A percentile compares a stretch with the other conserved stretches of the same genome.
Conservation (phyloP, 2,797 vertebrate genomes). For the Cyclopterus lumpus region DNA sequence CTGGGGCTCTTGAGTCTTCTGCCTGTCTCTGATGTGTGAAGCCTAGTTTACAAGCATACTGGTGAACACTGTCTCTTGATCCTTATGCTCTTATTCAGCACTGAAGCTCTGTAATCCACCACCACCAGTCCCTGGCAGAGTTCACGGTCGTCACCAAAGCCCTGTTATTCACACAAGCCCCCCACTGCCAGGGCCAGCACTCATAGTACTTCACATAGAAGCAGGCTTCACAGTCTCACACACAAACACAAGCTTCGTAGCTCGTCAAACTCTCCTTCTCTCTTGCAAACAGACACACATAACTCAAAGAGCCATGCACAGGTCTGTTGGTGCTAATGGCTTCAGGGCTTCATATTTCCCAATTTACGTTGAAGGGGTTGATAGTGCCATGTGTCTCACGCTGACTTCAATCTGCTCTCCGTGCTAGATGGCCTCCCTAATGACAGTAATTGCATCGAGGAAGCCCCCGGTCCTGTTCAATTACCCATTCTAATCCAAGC, state of each 20-base stretch:
- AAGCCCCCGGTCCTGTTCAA: constrained; percentile 77
- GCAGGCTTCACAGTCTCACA: constrained; percentile 14
- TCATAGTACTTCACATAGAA: constrained; percentile 31
- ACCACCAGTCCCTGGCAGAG: constrained; percentile 57
- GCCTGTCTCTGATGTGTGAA: constrained; percentile 59
- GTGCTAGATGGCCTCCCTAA: constrained; percentile 63
- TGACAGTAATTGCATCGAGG: constrained; percentile 74
- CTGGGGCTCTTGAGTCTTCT: constrained; percentile 48
- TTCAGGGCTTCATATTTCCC: constrained; percentile 43
- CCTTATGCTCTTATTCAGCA: constrained; percentile 72
- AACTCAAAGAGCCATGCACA: constrained; percentile 24
- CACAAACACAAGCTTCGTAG: constrained; percentile 12
- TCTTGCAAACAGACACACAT: constrained; percentile 22
- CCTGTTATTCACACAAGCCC: constrained; percentile 46
- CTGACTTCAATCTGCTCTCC: constrained; percentile 51
- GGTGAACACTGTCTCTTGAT: constrained; percentile 65
- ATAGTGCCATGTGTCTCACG: constrained; percentile 44
- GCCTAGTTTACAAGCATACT: constrained; percentile 58
- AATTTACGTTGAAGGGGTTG: constrained; percentile 26
- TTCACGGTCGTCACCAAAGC: constrained; percentile 62
- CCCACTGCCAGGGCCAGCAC: constrained; percentile 7
- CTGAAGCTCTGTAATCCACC: constrained; percentile 69
- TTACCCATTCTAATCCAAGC: constrained; percentile 69
- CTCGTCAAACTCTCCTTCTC: constrained; percentile 26
- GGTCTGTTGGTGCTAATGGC: constrained; percentile 20